Evolutionary conservation across 2,797 vertebrate species (phyloP).

Genomic region (Martes flavigula): DNA sequence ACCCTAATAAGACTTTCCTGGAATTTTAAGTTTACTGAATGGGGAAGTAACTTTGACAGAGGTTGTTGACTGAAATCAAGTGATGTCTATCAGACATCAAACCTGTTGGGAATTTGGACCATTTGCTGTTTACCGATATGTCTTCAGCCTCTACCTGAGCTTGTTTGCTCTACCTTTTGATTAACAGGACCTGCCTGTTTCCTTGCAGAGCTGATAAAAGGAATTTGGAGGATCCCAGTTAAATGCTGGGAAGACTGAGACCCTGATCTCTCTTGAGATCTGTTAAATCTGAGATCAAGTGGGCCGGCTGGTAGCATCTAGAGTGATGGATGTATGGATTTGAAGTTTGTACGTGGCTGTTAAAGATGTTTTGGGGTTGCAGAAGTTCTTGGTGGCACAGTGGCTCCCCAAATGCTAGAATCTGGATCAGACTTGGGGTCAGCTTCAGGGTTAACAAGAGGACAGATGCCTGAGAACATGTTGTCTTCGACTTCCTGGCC

Average conservation of each 20-base stretch:
- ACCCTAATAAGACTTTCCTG: not conserved
- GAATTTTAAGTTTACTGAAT: not conserved
- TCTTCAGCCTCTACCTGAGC: not conserved
- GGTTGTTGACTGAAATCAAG: not conserved
- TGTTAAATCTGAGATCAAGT: not conserved
- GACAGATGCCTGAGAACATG: not conserved
- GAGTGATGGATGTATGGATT: not conserved
- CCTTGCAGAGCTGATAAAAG: not conserved
- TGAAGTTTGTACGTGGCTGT: not conserved
- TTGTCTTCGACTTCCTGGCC: slow-evolving; percentile 47
- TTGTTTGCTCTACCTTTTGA: not conserved
- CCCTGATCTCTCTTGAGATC: not conserved
- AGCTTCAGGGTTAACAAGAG: slow-evolving; percentile 7
- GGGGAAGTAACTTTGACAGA: not conserved
- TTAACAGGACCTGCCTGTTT: not conserved
- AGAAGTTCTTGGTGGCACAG: not conserved
- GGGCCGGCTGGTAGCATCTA: not conserved
- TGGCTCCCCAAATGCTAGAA: not conserved
- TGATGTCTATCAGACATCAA: not conserved
- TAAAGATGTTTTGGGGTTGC: not conserved
- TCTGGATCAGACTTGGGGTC: slow-evolving; percentile 32
- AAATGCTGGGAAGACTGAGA: not conserved
- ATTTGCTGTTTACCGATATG: not conserved
- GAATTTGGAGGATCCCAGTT: not conserved
- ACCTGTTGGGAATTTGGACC: not conserved